Conservation (phyloP, 2,888 invertebrate genomes). For the Drosophila fungiperda region DNA sequence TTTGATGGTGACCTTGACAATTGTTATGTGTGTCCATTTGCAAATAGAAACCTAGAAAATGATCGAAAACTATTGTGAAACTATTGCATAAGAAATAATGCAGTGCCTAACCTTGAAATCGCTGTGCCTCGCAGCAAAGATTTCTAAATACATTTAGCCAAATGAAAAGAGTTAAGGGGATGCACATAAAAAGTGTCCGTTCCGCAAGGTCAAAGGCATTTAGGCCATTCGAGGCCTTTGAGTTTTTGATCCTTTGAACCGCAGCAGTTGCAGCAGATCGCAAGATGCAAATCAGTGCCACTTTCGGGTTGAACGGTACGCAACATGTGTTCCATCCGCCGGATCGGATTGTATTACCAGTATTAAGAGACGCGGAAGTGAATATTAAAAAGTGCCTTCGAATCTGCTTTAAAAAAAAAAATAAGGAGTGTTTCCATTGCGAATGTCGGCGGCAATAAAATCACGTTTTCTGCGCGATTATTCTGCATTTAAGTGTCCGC, state of each 20-base stretch:
- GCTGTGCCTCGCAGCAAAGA: conserved; percentile 16
- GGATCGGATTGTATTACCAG: conserved; percentile 15
- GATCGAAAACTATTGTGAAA: conserved; percentile 11
- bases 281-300: conserved; percentile 64
- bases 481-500: conserved; percentile 43
- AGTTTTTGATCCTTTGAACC: conserved; percentile 21
- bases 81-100: conserved; percentile 50
- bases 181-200: conserved; percentile 4
- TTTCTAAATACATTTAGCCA: conserved; percentile 67
- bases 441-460: conserved; percentile 62
- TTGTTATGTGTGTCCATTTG: conserved; percentile 6
- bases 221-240: background rate
- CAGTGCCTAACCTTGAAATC: conserved; percentile 67
- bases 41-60: background rate
- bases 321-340: conserved; percentile 58
- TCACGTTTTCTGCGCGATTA: conserved; percentile 38
- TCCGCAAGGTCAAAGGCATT: conserved; percentile 54
- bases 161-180: conserved; percentile 66
- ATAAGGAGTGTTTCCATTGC: conserved; percentile 20
- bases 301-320: conserved; percentile 41
- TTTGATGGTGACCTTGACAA: conserved; percentile 36
- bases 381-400: conserved; percentile 1
- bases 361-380: conserved; percentile 4
- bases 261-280: conserved; percentile 11
- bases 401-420: conserved; percentile 25